A percentile compares a stretch with the other conserved stretches of the same genome.
Evolutionary conservation across 2,888 invertebrate species (phyloP).

Genomic region (Campoletis raptor): DNA sequence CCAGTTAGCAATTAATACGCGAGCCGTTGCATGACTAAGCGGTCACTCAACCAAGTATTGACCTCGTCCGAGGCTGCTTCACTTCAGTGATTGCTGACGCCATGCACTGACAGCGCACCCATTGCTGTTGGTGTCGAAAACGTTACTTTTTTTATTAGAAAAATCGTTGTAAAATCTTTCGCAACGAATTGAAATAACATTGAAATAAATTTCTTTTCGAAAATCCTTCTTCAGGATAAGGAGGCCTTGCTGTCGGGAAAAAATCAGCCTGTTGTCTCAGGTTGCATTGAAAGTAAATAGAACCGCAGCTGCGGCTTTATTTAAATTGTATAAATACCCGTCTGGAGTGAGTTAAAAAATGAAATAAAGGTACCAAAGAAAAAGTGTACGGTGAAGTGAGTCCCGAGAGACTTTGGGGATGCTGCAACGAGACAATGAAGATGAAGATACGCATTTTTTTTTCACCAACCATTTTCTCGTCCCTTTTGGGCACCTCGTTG

Average conservation of each 20-base stretch:
- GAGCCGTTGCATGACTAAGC: too few species aligned
- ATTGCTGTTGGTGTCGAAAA: too few species aligned
- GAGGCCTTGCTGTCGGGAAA: neutral
- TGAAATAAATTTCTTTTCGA: neutral
- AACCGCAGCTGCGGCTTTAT: neutral
- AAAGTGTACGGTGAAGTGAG: conserved; percentile 13
- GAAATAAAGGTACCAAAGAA: neutral
- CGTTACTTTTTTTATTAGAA: neutral
- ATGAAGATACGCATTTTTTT: conserved; percentile 57
- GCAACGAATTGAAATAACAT: neutral
- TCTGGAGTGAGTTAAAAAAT: conserved; percentile 25
- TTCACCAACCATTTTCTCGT: conserved; percentile 51
- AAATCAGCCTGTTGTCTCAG: neutral
- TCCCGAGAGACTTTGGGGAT: conserved; percentile 25
- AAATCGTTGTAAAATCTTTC: neutral
- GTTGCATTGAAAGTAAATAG: conserved; percentile 1
- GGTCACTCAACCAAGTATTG: too few species aligned
- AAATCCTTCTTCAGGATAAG: neutral
- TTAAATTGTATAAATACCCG: conserved; percentile 16
- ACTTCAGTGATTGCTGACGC: too few species aligned
- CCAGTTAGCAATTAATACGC: too few species aligned
- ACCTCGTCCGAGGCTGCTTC: too few species aligned
- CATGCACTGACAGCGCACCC: too few species aligned
- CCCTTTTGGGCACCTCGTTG: conserved; percentile 39
- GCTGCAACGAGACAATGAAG: conserved; percentile 32